phyloP scores from a whole-genome alignment of 2,888 invertebrate genomes.

The Caenorhabditis sp. region DNA sequence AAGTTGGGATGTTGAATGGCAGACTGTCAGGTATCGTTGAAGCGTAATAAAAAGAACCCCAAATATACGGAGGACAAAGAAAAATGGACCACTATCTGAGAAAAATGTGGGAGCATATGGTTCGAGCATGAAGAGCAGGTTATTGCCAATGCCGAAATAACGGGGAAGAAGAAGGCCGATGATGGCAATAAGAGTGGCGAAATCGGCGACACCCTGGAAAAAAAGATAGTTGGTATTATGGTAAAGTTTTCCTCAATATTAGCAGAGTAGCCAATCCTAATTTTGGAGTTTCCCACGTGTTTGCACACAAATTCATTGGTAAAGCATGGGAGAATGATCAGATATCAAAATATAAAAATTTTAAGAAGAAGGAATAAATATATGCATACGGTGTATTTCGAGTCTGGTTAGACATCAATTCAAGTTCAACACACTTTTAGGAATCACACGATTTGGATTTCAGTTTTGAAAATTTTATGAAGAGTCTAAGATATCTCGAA shows the following conservation, averaged over 20 bases:
- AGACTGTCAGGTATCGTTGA: not conserved
- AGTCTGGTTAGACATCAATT: too few relatives aligned
- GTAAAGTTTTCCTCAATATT: too few relatives aligned
- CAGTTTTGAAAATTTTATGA: too few relatives aligned
- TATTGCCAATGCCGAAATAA: not conserved
- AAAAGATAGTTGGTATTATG: too few relatives aligned
- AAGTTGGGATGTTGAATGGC: not conserved
- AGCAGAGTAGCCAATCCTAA: too few relatives aligned
- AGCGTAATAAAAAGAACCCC: constrained; percentile 3
- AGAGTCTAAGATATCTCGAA: too few relatives aligned
- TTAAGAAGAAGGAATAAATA: too few relatives aligned
- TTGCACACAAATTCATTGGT: too few relatives aligned
- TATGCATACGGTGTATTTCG: too few relatives aligned
- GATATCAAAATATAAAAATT: too few relatives aligned
- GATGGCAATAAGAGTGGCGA: not conserved
- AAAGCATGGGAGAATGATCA: not conserved
- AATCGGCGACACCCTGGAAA: constrained; percentile 1
- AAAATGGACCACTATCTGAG: constrained; percentile 8
- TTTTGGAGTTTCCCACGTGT: not conserved
- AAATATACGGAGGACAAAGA: constrained; percentile 24
- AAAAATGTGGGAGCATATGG: not conserved
- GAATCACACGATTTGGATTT: too few relatives aligned
- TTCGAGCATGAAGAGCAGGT: not conserved
- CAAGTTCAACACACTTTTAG: too few relatives aligned
- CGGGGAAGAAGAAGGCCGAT: not conserved